Evolutionary conservation across 2,797 vertebrate species (phyloP), one percentile per base, ranked within the genome.

Genomic region (Danio kyathit): DNA sequence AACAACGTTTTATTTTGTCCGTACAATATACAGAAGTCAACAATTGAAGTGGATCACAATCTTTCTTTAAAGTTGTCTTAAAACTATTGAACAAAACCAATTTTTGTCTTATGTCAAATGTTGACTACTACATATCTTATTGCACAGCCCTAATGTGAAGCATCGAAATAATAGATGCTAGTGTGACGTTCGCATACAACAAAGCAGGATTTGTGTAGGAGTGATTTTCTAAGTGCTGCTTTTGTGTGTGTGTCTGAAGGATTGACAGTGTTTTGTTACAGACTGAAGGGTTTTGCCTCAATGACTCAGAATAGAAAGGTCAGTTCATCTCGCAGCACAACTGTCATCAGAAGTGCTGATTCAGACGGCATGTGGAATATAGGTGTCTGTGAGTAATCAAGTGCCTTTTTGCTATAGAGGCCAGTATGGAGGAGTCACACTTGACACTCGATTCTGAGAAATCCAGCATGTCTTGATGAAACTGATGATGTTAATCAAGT

Each of bases 401-500:
- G 14, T 41, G 21, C 14, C n/a, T 9, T 17, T 56, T 52, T 14
- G 21, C 17, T 14, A 17, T 65, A 19, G 16, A 52, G 7, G 8
- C 38, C n/a, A 19, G 56, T 13, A 2, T 41, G 66, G 46, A 70
- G 48, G n/a, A 46, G 46, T 29, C 29, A 29, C 29, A 74, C 59
- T 57, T 19, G 1, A 38, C 75, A 70, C 11, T 51, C 61, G 9
- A 48, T 40, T 74, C 70, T 5, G 52, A 38, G 51, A 67, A 65
- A 73, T 56, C 69, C 49, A 74, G 16, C 41, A 60, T 81, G 52
- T 74, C 29, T 29, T 76, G 61, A 75, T 60, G 54, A 21, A 60
- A 38, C 65, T 60, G 54, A 66, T 75, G 41, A 51, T 76, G 80
- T 52, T 82, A 67, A 65, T 59, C 21, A 43, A 65, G 64, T 69